phyloP scores from a whole-genome alignment of 2,888 invertebrate species.

The Baronia brevicornis region DNA sequence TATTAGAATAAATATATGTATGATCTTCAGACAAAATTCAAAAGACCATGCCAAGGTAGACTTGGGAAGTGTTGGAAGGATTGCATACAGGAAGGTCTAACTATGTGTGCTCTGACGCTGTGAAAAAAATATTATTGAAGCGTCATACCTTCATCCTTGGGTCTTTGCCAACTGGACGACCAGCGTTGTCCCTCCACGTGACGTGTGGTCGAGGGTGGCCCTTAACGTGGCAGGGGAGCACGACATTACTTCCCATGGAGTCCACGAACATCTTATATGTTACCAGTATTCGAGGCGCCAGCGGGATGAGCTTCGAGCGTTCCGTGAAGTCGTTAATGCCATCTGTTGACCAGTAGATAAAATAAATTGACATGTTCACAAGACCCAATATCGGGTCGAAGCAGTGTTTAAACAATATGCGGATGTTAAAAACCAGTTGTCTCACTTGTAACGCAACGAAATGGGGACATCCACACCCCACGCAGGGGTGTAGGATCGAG shows the following conservation, averaged over 20 bases:
- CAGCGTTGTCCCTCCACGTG: constrained; percentile 77
- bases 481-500: too few species aligned
- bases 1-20: too few species aligned
- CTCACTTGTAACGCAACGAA: too few species aligned
- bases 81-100: too few species aligned
- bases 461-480: too few species aligned
- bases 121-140: neutral
- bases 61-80: too few species aligned
- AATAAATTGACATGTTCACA: constrained; percentile 1
- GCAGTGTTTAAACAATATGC: too few species aligned
- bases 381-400: too few species aligned
- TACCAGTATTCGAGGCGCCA: constrained; percentile 69
- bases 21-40: too few species aligned
- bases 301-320: constrained; percentile 58
- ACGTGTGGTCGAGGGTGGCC: constrained; percentile 81
- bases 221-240: constrained; percentile 80
- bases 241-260: constrained; percentile 76
- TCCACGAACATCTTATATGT: constrained; percentile 74
- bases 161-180: constrained; percentile 66
- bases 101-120: too few species aligned
- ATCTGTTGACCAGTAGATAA: constrained; percentile 31
- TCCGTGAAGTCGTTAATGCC: constrained; percentile 41
- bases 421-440: too few species aligned
- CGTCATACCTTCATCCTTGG: constrained; percentile 67
- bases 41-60: too few species aligned